phyloP scores from a whole-genome alignment of 30 jellyfish, hydroid and myxozoan species.

The Aurelia aurita complex sp. Pacific region DNA sequence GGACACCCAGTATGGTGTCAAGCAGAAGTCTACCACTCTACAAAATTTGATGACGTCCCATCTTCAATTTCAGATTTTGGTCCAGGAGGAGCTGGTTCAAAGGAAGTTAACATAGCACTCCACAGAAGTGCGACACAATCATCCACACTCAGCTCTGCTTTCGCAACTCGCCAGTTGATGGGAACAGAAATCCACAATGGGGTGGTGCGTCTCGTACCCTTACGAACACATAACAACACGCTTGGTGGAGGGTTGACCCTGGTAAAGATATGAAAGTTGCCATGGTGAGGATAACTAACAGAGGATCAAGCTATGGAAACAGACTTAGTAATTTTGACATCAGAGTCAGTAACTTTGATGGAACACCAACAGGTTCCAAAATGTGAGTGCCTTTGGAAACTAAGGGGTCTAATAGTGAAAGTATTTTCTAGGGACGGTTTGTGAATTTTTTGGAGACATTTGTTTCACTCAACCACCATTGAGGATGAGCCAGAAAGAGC shows the following conservation, averaged over 20 bases:
- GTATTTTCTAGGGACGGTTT: no score
- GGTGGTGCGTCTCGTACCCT: not conserved
- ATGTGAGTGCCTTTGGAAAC: not conserved
- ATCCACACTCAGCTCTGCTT: not conserved
- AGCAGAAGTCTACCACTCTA: no score
- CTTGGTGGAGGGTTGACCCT: conserved; percentile 17
- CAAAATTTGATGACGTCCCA: no score
- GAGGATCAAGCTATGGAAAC: conserved; percentile 10
- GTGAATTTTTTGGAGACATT: no score
- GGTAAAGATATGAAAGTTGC: conserved; percentile 5
- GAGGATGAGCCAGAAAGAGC: no score
- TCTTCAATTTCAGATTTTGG: no score
- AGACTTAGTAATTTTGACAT: conserved; percentile 1
- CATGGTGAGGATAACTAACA: conserved; percentile 12
- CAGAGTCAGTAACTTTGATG: conserved; percentile 7
- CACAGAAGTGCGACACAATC: conserved; percentile 2
- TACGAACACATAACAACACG: not conserved
- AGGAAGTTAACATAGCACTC: not conserved
- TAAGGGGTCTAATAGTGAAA: no score
- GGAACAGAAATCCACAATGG: conserved; percentile 6
- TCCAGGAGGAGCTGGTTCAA: not conserved
- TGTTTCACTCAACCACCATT: no score
- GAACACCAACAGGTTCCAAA: conserved; percentile 7
- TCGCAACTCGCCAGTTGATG: not conserved
- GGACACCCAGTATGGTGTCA: no score